Conservation (phyloP, 92 coral and sea anemone species). For the Porites cylindrica region DNA sequence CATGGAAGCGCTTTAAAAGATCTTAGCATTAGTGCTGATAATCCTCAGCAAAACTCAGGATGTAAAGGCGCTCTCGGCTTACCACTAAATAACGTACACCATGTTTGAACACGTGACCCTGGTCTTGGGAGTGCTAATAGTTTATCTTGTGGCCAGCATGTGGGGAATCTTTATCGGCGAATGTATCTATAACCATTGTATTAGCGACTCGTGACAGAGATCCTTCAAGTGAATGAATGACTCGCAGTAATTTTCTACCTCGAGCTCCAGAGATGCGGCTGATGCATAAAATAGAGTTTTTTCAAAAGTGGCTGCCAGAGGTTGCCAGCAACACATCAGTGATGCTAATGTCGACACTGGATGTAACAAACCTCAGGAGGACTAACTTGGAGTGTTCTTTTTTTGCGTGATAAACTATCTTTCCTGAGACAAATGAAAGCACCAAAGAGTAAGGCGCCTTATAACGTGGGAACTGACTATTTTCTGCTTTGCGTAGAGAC, state of each 20-base stretch:
- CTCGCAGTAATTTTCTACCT: neutral
- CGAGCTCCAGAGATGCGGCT: neutral
- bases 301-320: too few relatives aligned
- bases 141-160: constrained; percentile 32
- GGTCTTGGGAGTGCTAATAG: constrained; percentile 12
- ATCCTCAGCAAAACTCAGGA: neutral
- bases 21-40: neutral
- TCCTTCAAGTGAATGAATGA: neutral
- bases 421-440: too few relatives aligned
- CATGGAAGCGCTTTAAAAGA: neutral
- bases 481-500: too few relatives aligned
- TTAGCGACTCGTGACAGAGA: constrained; percentile 7
- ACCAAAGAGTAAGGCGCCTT: too few relatives aligned
- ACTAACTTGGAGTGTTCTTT: too few relatives aligned
- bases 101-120: constrained; percentile 23
- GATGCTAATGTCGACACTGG: too few relatives aligned
- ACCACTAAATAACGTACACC: neutral
- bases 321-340: too few relatives aligned
- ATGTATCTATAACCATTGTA: constrained; percentile 22
- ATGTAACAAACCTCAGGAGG: too few relatives aligned
- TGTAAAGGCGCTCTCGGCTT: neutral
- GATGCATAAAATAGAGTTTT: too few relatives aligned
- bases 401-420: too few relatives aligned
- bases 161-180: constrained; percentile 39
- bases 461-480: too few relatives aligned